Evolutionary conservation across 2,113 vertebrate species (phyloP), one percentile per base, ranked within the genome.

Genomic region (Pterocles gutturalis): DNA sequence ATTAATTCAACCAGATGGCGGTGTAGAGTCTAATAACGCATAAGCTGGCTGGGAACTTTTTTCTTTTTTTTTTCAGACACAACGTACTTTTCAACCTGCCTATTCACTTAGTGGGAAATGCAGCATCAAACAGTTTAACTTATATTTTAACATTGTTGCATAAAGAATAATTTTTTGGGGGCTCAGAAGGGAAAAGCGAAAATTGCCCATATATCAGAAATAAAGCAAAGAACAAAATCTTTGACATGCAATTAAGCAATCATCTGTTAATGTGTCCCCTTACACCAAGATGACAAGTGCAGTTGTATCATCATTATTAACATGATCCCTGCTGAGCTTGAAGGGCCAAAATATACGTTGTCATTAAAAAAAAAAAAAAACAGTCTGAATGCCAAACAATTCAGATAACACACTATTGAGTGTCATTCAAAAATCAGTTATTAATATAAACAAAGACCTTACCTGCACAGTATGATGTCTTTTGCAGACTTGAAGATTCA

Each of bases 1-100:
- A 78, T 89, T 96, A 93, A 93, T 96, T 96, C 90, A 77, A 77
- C 55, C 93, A 97, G 95, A 89, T 87, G 88, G 75, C 72, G 43
- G 48, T 45, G 19, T 38, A 61, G 83, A 79, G 48, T 53, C 88
- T 91, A 87, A 83, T 17, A 93, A 93, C 93, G 78, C 76, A 73
- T 73, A 69, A 91, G 26, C 87, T 82, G 67, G 1, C 46, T 91
- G 73, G 57, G 72, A 95, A 94, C 67, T 81, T 28, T 54, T 58
- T 76, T n/a, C n/a, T n/a, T 36, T n/a, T 17, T 43, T 33, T 49
- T 71, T 58, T 64, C 34, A 94, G 83, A 87, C 8, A 80, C 3
- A 41, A 67, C 11, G 10, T 38, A 34, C 13, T 62, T 91, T 75
- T 70, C 10, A 13, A 64, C 25, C 22, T 70, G 55, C 24, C 34